Evolutionary conservation across 2,888 invertebrate species (phyloP), one percentile per base, ranked within the genome.

Genomic region (Helleia helle): DNA sequence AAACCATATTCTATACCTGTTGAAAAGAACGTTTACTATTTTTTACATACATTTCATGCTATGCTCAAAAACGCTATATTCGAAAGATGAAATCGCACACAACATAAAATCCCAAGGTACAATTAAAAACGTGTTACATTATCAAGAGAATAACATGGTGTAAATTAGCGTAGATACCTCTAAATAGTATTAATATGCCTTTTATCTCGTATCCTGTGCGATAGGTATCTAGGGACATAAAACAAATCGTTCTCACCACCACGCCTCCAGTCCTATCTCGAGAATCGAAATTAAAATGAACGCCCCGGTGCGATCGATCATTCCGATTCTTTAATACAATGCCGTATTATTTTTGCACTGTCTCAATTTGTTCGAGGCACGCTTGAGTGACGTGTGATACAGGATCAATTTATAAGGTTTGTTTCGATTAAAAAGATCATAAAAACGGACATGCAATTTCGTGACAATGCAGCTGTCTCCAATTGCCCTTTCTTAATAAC

Each of bases 201-300:
- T 49, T 44, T 44, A 42, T 44, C 42, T 46, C 31, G 37, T 37
- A 40, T 42, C 42, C 47, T 42, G 50, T 57, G 22, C 62, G 62
- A 61, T 62, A 62, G 59, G 65, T 59, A 65, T 59, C 56, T 61
- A 74, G 77, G 70, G 77, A 77, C 74, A 70, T 70, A 72, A 75
- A 83, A 83, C 79, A 83, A 84, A 84, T 84, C 66, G 83, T 77
- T 73, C 72, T 56, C 56, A 47, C 61, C 60, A 69, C 83, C 83
- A 81, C 83, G 79, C 83, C 83, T 74, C 62, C 70, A 65, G 54
- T 64, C 65, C 71, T 69, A 73, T 75, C 75, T 73, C 68, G 60
- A 61, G 65, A 74, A 80, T 81, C 83, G 75, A 79, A 83, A 84
- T 83, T 81, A 80, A 83, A 80, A 83, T 67, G 73, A 71, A 77